Percentiles rank a stretch among this genome's conserved stretches.
Evolutionary conservation across 2,797 vertebrate species (phyloP).

Genomic region (Cryptoblepharus egeriae): DNA sequence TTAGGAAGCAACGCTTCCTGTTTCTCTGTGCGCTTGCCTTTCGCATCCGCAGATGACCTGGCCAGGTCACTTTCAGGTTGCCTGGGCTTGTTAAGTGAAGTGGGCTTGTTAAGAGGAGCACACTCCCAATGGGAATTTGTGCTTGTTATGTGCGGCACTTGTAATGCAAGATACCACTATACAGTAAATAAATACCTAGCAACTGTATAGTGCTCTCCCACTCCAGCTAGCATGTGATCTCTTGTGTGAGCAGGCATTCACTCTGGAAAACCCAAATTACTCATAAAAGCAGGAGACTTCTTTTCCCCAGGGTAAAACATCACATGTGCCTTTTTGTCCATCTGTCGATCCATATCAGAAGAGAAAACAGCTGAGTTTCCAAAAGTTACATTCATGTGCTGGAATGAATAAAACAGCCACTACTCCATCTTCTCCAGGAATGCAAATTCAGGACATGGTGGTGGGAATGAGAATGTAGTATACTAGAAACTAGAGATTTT

Average conservation of each 20-base stretch:
- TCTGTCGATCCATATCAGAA: neutral
- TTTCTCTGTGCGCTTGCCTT: no score
- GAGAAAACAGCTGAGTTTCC: slow-evolving; percentile 22
- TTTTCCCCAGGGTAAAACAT: neutral
- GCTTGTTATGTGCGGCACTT: no score
- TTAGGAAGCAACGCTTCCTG: no score
- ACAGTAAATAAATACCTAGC: neutral
- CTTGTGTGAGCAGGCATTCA: neutral
- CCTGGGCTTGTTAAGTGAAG: no score
- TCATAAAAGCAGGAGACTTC: neutral
- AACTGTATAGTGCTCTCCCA: neutral
- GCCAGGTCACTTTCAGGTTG: no score
- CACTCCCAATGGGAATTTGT: no score
- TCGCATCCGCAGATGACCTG: no score
- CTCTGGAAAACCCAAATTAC: neutral
- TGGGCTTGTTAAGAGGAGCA: no score
- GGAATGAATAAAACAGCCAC: neutral
- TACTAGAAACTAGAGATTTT: neutral
- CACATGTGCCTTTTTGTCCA: neutral
- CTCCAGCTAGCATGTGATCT: neutral
- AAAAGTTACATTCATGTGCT: neutral
- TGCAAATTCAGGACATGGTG: neutral
- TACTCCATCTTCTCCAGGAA: neutral
- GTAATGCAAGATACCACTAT: no score
- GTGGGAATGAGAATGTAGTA: neutral